Conservation (phyloP, 1,140 invertebrate genomes). For the Sarcophaga bullata region DNA sequence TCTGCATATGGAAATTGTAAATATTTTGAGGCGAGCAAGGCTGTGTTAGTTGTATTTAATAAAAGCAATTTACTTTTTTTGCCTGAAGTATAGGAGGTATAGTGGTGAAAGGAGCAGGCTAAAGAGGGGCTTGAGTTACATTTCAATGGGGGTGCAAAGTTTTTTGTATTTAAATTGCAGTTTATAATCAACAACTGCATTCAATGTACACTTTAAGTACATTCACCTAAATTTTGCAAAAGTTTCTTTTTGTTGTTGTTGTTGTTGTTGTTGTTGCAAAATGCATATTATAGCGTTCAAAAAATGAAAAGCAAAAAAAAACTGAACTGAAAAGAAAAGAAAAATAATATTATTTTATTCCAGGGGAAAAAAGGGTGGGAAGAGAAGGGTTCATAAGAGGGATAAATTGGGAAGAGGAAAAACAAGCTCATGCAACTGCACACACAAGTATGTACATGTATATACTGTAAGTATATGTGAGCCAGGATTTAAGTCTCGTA, state of each 20-base stretch:
- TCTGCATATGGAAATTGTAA: background rate
- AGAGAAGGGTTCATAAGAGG: too few relatives aligned
- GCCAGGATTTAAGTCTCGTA: background rate
- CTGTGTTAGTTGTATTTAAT: too few relatives aligned
- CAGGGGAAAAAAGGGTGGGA: too few relatives aligned
- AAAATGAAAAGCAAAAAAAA: background rate
- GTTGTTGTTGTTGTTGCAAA: background rate
- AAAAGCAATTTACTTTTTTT: slow-evolving; percentile 3
- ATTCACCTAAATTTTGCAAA: slow-evolving; percentile 20
- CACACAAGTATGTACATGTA: background rate
- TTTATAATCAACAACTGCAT: slow-evolving; percentile 15
- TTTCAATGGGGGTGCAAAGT: background rate
- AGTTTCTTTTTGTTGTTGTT: background rate
- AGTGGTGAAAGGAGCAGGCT: background rate
- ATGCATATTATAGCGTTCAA: background rate
- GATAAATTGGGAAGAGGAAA: too few relatives aligned
- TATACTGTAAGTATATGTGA: background rate
- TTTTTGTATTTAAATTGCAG: slow-evolving; percentile 19
- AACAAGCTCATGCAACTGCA: too few relatives aligned
- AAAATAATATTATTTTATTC: too few relatives aligned
- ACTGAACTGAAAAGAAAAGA: background rate
- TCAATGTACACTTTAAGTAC: slow-evolving; percentile 31
- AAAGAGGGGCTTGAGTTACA: background rate
- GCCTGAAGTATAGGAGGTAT: too few relatives aligned
- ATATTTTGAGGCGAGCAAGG: background rate